These are phyloP conservation scores for Arnoldichthys spilopterus DNA, from an alignment of 2,797 vertebrate species.

Conservation along the genomic window DNA sequence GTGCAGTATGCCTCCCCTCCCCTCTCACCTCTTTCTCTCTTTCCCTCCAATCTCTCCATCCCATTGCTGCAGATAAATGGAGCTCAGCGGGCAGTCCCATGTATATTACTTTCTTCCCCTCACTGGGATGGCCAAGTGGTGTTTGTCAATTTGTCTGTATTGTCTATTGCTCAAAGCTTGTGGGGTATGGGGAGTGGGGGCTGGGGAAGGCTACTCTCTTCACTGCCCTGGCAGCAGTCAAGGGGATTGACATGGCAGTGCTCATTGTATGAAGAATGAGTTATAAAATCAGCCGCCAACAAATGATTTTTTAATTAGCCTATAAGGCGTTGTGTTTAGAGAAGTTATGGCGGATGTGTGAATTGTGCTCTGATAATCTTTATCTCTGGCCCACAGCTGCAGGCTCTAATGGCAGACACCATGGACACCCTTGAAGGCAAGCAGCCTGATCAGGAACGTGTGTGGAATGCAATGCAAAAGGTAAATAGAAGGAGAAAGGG, in stretches of 20 bases:
- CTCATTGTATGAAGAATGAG: conserved; percentile 78
- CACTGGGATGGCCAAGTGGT: conserved; percentile 46
- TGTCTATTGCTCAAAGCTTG: conserved; percentile 39
- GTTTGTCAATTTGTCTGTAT: conserved; percentile 58
- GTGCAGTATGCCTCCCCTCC: background rate
- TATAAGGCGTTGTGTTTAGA: conserved; percentile 86
- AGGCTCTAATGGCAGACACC: conserved; percentile 84
- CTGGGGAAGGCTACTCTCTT: conserved; percentile 17
- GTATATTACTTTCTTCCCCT: conserved; percentile 46
- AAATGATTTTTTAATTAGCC: conserved; percentile 92
- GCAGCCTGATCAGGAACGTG: conserved; percentile 69
- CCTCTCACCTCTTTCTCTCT: background rate
- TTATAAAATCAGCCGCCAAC: conserved; percentile 87
- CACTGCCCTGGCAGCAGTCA: conserved; percentile 14
- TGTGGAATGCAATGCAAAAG: conserved; percentile 81
- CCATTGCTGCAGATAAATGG: conserved; percentile 37
- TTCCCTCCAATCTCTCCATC: conserved; percentile 26
- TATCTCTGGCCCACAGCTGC: conserved; percentile 85
- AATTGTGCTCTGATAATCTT: conserved; percentile 83
- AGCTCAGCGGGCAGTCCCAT: conserved; percentile 33
- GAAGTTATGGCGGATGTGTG: conserved; percentile 77
- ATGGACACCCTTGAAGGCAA: conserved; percentile 84
- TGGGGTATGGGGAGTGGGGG: background rate
- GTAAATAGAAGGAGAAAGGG: conserved; percentile 66
- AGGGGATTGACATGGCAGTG: conserved; percentile 67